These are phyloP conservation scores for Drosophila azteca DNA, from an alignment of 1,140 invertebrate genomes.

Conservation along the genomic window DNA sequence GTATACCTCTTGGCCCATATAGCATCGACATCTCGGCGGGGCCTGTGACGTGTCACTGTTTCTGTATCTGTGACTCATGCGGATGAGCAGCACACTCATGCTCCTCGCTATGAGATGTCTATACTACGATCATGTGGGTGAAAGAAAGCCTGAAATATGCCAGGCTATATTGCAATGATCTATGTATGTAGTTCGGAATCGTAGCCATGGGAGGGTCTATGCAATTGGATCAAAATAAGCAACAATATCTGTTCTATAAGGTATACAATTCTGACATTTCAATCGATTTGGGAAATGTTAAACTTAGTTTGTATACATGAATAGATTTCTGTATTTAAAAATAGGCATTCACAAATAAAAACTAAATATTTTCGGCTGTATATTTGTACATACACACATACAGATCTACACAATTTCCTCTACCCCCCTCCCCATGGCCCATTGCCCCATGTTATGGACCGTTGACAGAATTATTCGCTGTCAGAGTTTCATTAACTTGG, in stretches of 20 bases:
- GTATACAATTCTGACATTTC: not conserved
- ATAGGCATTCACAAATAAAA: slow-evolving; percentile 31
- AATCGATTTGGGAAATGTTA: not conserved
- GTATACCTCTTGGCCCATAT: slow-evolving; percentile 11
- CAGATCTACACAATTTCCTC: slow-evolving; percentile 18
- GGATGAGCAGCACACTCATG: slow-evolving; percentile 36
- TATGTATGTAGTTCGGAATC: slow-evolving; percentile 3
- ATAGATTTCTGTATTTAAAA: slow-evolving; percentile 21
- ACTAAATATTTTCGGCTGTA: slow-evolving; percentile 15
- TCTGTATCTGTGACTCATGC: slow-evolving; percentile 33
- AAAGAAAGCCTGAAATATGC: slow-evolving; percentile 37
- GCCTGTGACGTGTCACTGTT: slow-evolving; percentile 35
- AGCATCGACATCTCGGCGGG: slow-evolving; percentile 31
- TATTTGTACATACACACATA: slow-evolving; percentile 15
- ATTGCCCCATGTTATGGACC: slow-evolving; percentile 28
- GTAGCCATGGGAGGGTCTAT: not conserved
- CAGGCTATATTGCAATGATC: slow-evolving; percentile 9
- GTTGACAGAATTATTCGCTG: slow-evolving; percentile 38
- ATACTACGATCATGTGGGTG: slow-evolving; percentile 26
- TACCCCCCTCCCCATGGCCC: slow-evolving; percentile 19
- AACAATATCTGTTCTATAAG: slow-evolving; percentile 1
- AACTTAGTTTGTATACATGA: slow-evolving; percentile 15
- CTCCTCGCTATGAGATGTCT: slow-evolving; percentile 27
- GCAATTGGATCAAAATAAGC: slow-evolving; percentile 6
- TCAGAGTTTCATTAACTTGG: slow-evolving; percentile 4